phyloP scores from a whole-genome alignment of 2,113 vertebrate species.

The Dryoscopus gambensis region DNA sequence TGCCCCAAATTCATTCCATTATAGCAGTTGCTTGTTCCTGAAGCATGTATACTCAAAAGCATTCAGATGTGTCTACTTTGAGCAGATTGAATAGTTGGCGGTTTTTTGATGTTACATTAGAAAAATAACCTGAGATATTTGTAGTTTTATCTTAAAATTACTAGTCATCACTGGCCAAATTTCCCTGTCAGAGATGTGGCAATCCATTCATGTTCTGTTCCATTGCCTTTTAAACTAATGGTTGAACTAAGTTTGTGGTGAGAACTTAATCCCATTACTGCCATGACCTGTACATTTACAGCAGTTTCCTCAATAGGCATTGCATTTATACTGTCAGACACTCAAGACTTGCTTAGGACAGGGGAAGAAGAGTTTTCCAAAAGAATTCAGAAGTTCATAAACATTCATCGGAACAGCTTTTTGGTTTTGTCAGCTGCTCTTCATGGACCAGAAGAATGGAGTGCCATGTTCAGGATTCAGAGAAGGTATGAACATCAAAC shows the following conservation, averaged over 20 bases:
- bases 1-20: neutral
- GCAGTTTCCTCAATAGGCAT: constrained; percentile 71
- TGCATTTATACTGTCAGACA: constrained; percentile 85
- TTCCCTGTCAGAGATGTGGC: neutral
- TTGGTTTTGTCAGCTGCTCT: constrained; percentile 82
- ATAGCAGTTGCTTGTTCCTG: neutral
- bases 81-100: neutral
- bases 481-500: constrained; percentile 74
- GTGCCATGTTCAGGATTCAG: constrained; percentile 81
- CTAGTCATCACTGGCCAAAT: neutral
- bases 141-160: neutral
- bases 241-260: neutral
- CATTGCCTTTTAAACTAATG: neutral
- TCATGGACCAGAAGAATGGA: constrained; percentile 78
- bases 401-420: constrained; percentile 88
- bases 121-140: neutral
- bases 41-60: neutral
- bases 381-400: constrained; percentile 80
- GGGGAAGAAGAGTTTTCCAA: constrained; percentile 68
- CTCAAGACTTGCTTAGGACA: constrained; percentile 68
- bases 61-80: neutral
- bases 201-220: neutral
- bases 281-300: neutral
- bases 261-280: neutral
- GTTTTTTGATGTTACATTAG: neutral